Percentiles rank a stretch among this genome's conserved stretches.
These are phyloP conservation scores for Dascyllus trimaculatus DNA, from an alignment of 2,113 vertebrate species.

Conservation along the genomic window DNA sequence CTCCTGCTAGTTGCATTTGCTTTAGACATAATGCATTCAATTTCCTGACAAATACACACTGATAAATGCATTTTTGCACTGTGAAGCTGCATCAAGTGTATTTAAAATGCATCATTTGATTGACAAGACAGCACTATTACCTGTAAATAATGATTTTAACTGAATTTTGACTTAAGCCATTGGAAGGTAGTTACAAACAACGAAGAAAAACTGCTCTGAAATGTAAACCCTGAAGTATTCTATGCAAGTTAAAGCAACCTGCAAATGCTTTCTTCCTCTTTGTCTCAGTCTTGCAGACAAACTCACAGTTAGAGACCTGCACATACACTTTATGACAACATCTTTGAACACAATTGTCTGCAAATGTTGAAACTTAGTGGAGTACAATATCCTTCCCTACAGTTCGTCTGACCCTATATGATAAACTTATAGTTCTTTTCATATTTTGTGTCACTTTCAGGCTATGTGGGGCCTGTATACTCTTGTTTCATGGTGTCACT, in stretches of 20 bases:
- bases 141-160: too few relatives aligned
- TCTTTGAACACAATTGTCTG: background rate
- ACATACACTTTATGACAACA: background rate
- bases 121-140: too few relatives aligned
- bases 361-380: slow-evolving; percentile 1
- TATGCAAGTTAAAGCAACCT: too few relatives aligned
- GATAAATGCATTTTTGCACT: background rate
- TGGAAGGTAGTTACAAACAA: too few relatives aligned
- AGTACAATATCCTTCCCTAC: background rate
- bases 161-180: too few relatives aligned
- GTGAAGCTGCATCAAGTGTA: background rate
- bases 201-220: too few relatives aligned
- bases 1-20: background rate
- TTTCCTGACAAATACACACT: background rate
- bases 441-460: background rate
- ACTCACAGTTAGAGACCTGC: background rate
- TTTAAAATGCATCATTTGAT: background rate
- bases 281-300: background rate
- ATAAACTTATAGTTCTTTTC: background rate
- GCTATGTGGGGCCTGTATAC: background rate
- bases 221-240: too few relatives aligned
- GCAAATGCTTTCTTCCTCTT: too few relatives aligned
- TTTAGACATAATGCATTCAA: background rate
- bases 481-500: slow-evolving; percentile 12
- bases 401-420: background rate